Base-by-base conservation (phyloP, 2,797 vertebrate genomes). In the Pangasius djambal region DNA sequence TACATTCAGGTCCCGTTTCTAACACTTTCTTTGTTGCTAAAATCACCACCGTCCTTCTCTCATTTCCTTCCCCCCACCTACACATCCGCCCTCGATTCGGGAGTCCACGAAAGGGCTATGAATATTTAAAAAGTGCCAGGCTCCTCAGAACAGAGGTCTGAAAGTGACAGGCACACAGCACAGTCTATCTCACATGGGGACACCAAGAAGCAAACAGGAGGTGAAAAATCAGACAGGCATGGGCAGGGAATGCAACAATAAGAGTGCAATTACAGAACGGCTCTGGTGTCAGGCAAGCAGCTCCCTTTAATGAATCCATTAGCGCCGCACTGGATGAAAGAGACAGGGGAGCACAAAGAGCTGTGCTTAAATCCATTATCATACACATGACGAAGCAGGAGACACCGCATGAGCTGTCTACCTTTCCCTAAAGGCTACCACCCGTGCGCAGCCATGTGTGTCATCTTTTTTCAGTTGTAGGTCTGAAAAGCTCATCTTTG, bases 71-170 rank as follows among this genome's bases (percentile, higher is more conserved):
- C 88, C 70, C 86, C 55, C 65, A 84, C 84, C 75, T 88, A 87
- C 67, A 85, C 88, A 91, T 72, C 87, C 75, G 81, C 85, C 85
- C 83, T 90, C 50, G 77, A 87, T 67, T 90, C 86, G 89, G 89
- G 57, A 89, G 86, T 74, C 88, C 86, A 77, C 67, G 83, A 89
- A 89, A 89, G 87, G 83, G 57, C 65, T 83, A 90, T 92, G 55
- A 92, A 90, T 92, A 91, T 91, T 92, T 93, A 89, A 89, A 87
- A 92, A 88, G 81, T 67, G n/a, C 48, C 83, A 90, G 78, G 34
- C 65, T 81, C 81, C 78, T 88, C 74, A 78, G 74, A 70, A 63
- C 57, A 57, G 57, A 83, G 83, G 87, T 90, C 74, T 87, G 69
- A 34, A 74, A 50, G 82, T 82, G 88, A 89, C 86, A 87, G 87